These are phyloP conservation scores for Coregonus sp. DNA, from an alignment of 2,797 vertebrate genomes.

Conservation along the genomic window DNA sequence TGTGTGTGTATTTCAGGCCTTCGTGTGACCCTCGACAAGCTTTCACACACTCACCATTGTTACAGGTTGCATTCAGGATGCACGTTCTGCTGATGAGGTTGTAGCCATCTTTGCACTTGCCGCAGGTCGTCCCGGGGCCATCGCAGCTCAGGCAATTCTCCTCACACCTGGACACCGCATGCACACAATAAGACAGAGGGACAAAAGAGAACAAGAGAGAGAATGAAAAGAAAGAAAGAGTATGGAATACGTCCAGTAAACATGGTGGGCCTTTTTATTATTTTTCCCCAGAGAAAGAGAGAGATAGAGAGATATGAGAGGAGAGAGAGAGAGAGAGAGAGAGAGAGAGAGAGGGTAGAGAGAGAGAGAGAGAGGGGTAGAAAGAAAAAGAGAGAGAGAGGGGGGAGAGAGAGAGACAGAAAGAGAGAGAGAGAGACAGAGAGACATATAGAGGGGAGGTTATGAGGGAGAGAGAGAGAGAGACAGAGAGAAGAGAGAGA, in stretches of 20 bases:
- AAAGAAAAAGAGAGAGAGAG: not conserved
- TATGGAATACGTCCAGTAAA: not conserved
- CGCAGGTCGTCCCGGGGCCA: conserved; percentile 79
- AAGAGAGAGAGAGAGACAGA: no score
- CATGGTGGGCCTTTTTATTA: not conserved
- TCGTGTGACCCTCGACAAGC: not conserved
- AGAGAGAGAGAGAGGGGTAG: not conserved
- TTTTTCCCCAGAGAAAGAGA: not conserved
- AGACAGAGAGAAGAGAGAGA: not conserved
- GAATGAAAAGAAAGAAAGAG: not conserved
- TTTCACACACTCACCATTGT: conserved; percentile 77
- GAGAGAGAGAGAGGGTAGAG: no score
- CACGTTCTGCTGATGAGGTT: conserved; percentile 81
- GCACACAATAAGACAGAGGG: conserved; percentile 5
- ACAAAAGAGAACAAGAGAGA: conserved; percentile 2
- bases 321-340: no score
- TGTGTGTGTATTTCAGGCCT: not conserved
- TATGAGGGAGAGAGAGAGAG: not conserved
- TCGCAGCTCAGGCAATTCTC: conserved; percentile 84
- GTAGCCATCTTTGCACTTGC: conserved; percentile 81
- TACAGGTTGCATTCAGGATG: conserved; percentile 84
- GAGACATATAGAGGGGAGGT: not conserved
- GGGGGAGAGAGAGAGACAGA: no score
- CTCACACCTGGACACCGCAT: conserved; percentile 77
- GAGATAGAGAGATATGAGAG: no score